Evolutionary conservation across 2,888 invertebrate genomes (phyloP).

Genomic region (Xanthia icteritia): DNA sequence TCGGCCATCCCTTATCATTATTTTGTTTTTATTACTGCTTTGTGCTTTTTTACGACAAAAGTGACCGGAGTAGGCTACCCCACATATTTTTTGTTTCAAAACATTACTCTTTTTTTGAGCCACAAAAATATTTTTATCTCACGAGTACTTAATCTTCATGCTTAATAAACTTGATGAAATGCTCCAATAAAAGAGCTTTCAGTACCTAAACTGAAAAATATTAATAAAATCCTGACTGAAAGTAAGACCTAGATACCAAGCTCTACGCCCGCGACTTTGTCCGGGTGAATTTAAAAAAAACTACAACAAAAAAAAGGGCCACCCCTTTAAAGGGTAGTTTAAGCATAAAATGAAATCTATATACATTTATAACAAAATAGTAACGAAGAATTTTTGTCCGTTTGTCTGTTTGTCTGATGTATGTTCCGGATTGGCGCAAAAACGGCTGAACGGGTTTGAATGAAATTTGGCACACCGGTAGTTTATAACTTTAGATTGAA

Average conservation of each 20-base stretch:
- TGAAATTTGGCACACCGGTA: no score
- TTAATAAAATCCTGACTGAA: slow-evolving; percentile 1
- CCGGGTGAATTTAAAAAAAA: no score
- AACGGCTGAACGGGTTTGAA: no score
- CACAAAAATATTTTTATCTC: slow-evolving; percentile 53
- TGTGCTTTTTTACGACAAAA: slow-evolving; percentile 59
- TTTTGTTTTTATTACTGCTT: slow-evolving; percentile 61
- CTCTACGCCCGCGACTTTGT: no score
- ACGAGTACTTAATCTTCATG: slow-evolving; percentile 51
- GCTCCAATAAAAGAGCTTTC: slow-evolving; percentile 20
- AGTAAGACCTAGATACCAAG: not conserved
- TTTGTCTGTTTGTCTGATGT: no score
- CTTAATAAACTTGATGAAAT: slow-evolving; percentile 60
- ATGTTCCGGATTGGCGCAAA: no score
- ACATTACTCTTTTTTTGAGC: slow-evolving; percentile 49
- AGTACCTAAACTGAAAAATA: not conserved
- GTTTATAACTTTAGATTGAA: no score
- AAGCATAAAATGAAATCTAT: no score
- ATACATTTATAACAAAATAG: no score
- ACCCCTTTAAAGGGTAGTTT: no score
- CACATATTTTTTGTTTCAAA: slow-evolving; percentile 55
- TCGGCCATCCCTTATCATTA: slow-evolving; percentile 62
- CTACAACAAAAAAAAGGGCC: no score
- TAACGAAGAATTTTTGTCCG: no score
- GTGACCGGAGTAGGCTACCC: slow-evolving; percentile 52